Conservation (phyloP, 2,797 vertebrate genomes). For the Sebastes nivosus region DNA sequence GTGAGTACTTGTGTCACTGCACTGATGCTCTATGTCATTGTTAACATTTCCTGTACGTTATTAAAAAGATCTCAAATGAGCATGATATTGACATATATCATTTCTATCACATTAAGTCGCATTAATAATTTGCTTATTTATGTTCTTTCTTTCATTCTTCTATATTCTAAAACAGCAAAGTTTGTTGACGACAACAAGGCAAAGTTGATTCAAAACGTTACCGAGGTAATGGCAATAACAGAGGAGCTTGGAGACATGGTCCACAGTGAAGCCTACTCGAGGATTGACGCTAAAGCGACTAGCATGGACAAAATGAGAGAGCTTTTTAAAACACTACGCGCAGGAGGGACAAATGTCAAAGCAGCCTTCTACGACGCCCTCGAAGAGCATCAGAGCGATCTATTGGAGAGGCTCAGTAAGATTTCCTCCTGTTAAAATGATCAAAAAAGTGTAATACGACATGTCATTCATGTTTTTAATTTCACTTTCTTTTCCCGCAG, state of each 20-base stretch:
- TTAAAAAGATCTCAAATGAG: background rate
- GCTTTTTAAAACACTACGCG: background rate
- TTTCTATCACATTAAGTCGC: background rate
- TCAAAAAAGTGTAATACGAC: background rate
- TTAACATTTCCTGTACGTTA: background rate
- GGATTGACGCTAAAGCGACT: accelerated
- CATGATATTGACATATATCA: background rate
- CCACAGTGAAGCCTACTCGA: conserved; percentile 11
- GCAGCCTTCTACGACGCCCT: conserved; percentile 67
- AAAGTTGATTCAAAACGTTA: background rate
- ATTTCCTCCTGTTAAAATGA: background rate
- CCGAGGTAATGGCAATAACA: conserved; percentile 29
- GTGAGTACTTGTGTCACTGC: conserved; percentile 23
- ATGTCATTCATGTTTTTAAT: background rate
- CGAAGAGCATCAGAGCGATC: background rate
- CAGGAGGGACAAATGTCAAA: conserved; percentile 32
- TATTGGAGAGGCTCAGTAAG: conserved; percentile 43
- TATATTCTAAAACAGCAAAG: conserved; percentile 28
- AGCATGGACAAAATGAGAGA: background rate
- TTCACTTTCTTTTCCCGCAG: conserved; percentile 16
- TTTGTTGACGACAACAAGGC: conserved; percentile 43
- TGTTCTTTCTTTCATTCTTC: background rate
- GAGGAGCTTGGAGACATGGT: conserved; percentile 47
- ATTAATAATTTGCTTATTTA: background rate
- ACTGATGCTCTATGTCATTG: background rate